Conservation (phyloP, 1,140 invertebrate genomes). For the Semibalanus balanoides region DNA sequence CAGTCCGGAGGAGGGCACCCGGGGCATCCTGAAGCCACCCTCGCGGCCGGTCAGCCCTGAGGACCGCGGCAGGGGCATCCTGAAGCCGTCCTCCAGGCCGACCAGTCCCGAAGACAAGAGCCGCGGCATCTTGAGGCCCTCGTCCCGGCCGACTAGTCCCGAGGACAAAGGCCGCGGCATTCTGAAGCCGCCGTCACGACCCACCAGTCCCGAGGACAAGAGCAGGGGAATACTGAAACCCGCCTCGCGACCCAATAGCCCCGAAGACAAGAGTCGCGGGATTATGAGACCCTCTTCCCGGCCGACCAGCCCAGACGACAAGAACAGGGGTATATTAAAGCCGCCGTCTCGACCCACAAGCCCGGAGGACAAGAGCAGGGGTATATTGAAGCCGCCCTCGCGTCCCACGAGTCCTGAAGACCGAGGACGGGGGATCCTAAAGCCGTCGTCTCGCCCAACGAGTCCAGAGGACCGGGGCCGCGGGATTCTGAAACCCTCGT, state of each 20-base stretch:
- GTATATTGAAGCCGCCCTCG: neutral
- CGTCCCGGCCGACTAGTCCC: neutral
- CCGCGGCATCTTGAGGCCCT: neutral
- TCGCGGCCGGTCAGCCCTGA: neutral
- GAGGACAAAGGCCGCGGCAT: conserved; percentile 2
- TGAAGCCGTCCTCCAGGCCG: neutral
- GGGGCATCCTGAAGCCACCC: neutral
- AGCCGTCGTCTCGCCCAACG: neutral
- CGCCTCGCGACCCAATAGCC: neutral
- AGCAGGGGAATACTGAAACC: neutral
- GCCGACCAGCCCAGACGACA: neutral
- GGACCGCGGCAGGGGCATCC: neutral
- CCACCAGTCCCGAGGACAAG: neutral
- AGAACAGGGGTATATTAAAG: neutral
- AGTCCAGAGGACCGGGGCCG: neutral
- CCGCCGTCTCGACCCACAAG: neutral
- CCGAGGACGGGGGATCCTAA: neutral
- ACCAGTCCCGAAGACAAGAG: neutral
- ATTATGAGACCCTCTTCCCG: neutral
- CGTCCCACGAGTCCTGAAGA: neutral
- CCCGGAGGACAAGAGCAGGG: neutral
- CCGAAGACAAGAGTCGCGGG: neutral
- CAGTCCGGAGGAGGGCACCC: neutral
- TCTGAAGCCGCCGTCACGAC: neutral
- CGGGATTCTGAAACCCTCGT: neutral